These are phyloP conservation scores for Halictus rubicundus DNA, from an alignment of 1,140 invertebrate species.

Conservation along the genomic window DNA sequence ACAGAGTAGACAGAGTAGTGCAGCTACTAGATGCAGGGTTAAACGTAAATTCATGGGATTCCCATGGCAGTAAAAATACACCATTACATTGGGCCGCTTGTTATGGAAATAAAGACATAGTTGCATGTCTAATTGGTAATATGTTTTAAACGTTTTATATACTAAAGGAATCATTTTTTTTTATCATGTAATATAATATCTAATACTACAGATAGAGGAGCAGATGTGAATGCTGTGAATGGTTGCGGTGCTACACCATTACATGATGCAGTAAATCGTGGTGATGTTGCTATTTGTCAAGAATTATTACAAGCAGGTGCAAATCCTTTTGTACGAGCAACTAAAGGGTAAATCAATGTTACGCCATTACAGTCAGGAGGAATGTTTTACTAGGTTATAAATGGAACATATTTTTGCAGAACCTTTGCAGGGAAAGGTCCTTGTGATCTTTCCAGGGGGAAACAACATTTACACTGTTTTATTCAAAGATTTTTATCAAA, in stretches of 20 bases:
- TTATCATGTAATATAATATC: slow-evolving; percentile 12
- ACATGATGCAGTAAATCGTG: slow-evolving; percentile 84
- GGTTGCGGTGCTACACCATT: slow-evolving; percentile 83
- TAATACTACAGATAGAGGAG: slow-evolving; percentile 79
- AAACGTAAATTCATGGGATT: slow-evolving; percentile 83
- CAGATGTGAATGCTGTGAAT: slow-evolving; percentile 82
- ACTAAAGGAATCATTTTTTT: background rate
- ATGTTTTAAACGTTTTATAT: background rate
- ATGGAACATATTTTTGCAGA: slow-evolving; percentile 61
- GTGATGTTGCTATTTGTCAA: slow-evolving; percentile 82
- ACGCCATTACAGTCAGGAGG: background rate
- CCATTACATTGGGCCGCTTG: slow-evolving; percentile 86
- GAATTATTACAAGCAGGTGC: slow-evolving; percentile 82
- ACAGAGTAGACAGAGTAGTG: slow-evolving; percentile 78
- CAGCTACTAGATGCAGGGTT: slow-evolving; percentile 82
- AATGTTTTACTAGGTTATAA: background rate
- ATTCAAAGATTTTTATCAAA: slow-evolving; percentile 73
- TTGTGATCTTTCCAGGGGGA: slow-evolving; percentile 80
- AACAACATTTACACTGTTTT: slow-evolving; percentile 77
- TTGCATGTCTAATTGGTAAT: slow-evolving; percentile 83
- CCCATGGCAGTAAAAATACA: slow-evolving; percentile 83
- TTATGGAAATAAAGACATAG: slow-evolving; percentile 83
- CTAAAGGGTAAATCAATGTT: slow-evolving; percentile 79
- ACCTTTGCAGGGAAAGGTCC: slow-evolving; percentile 79
- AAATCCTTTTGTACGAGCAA: slow-evolving; percentile 81